Conservation (phyloP, 1,140 invertebrate genomes). For the Halesus radiatus region DNA sequence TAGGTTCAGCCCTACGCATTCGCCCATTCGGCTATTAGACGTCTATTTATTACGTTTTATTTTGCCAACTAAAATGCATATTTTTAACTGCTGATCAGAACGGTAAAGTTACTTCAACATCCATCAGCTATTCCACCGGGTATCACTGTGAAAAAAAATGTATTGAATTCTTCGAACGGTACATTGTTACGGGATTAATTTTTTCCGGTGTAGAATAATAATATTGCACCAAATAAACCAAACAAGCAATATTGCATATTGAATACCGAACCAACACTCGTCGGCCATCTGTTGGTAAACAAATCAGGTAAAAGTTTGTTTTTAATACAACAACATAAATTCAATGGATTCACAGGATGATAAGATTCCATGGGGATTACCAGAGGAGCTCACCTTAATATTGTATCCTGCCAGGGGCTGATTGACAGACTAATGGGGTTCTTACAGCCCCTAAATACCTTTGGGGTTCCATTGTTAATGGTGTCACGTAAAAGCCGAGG, state of each 20-base stretch:
- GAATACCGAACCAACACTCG: neutral
- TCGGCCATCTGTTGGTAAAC: neutral
- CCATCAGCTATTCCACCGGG: too few relatives aligned
- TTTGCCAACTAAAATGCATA: too few relatives aligned
- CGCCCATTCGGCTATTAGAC: too few relatives aligned
- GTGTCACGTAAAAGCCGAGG: constrained; percentile 49
- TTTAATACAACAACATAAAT: neutral
- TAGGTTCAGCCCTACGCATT: too few relatives aligned
- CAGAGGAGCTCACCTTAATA: constrained; percentile 4
- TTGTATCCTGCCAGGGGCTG: constrained; percentile 19
- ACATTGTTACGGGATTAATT: too few relatives aligned
- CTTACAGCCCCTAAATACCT: constrained; percentile 46
- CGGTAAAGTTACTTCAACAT: too few relatives aligned
- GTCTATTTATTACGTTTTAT: too few relatives aligned
- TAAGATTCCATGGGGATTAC: constrained; percentile 21
- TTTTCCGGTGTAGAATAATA: too few relatives aligned
- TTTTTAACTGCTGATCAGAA: too few relatives aligned
- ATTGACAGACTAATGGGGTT: constrained; percentile 51
- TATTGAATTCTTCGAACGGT: too few relatives aligned
- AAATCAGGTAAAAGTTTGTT: constrained; percentile 2
- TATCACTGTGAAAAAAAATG: too few relatives aligned
- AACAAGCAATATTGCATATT: neutral
- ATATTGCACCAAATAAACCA: too few relatives aligned
- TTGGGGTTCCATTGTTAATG: constrained; percentile 36
- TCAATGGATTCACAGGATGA: neutral